Percentiles rank a stretch among this genome's conserved stretches.
phyloP scores from a whole-genome alignment of 2,888 invertebrate genomes.

The Hydrotaea diabolus region DNA sequence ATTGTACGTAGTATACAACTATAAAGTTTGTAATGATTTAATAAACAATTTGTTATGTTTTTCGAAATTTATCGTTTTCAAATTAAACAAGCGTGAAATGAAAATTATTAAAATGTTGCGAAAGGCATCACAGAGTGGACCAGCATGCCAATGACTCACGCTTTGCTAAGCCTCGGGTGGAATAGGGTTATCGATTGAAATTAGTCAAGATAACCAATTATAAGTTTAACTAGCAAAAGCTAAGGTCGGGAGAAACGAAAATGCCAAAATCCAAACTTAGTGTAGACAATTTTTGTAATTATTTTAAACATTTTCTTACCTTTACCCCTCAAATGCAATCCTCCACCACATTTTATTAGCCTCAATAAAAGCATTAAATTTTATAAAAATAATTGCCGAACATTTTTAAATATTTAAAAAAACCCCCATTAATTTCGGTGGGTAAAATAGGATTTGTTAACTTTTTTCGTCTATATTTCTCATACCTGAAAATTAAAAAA shows the following conservation, averaged over 20 bases:
- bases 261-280: too few relatives aligned
- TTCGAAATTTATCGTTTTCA: not conserved
- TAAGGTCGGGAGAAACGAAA: too few relatives aligned
- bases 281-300: too few relatives aligned
- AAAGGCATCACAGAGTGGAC: not conserved
- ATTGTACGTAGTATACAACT: too few relatives aligned
- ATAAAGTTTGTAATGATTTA: not conserved
- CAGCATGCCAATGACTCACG: too few relatives aligned
- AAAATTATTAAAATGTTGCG: conserved; percentile 9
- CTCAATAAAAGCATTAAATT: conserved; percentile 7
- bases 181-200: too few relatives aligned
- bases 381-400: conserved; percentile 30
- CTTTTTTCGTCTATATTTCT: not conserved
- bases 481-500: conserved; percentile 1
- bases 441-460: conserved; percentile 35
- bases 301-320: too few relatives aligned
- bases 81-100: conserved; percentile 17
- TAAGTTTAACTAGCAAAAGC: too few relatives aligned
- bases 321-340: too few relatives aligned
- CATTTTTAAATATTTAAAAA: conserved; percentile 22
- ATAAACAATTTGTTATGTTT: conserved; percentile 6
- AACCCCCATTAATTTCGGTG: conserved; percentile 34
- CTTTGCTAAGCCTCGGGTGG: too few relatives aligned
- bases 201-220: too few relatives aligned
- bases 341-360: conserved; percentile 17